A percentile compares a stretch with the other conserved stretches of the same genome.
These are phyloP conservation scores for Hyposoter didymator DNA, from an alignment of 2,888 invertebrate species.

Conservation along the genomic window DNA sequence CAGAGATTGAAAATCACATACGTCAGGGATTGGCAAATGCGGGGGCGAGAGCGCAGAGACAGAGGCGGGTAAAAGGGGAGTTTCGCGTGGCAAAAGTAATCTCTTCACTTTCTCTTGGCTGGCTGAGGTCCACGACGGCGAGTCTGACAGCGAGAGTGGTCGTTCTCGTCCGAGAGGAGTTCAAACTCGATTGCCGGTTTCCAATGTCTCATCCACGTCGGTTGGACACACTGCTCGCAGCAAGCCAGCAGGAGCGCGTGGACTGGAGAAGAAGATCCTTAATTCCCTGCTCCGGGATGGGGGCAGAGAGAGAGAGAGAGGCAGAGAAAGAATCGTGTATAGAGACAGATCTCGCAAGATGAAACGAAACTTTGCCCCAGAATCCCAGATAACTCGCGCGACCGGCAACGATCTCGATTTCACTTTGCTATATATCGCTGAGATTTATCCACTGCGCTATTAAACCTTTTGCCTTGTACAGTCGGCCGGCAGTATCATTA, in stretches of 20 bases:
- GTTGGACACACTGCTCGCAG: slow-evolving; percentile 37
- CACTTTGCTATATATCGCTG: slow-evolving; percentile 57
- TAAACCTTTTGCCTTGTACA: background rate
- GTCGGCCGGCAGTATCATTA: slow-evolving; percentile 21
- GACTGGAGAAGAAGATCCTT: slow-evolving; percentile 51
- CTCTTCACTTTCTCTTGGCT: slow-evolving; percentile 70
- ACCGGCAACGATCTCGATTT: slow-evolving; percentile 68
- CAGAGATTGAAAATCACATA: background rate
- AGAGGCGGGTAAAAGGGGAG: slow-evolving; percentile 48
- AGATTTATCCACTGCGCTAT: background rate
- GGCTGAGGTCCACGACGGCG: slow-evolving; percentile 56
- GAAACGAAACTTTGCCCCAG: slow-evolving; percentile 68
- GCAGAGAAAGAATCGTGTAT: background rate
- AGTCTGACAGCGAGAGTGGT: slow-evolving; percentile 77
- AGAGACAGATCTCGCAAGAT: slow-evolving; percentile 16
- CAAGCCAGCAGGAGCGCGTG: slow-evolving; percentile 24
- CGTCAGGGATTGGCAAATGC: slow-evolving; percentile 18
- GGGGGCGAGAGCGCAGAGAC: slow-evolving; percentile 39
- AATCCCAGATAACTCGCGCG: slow-evolving; percentile 68
- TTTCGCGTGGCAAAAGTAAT: slow-evolving; percentile 63
- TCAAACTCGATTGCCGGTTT: slow-evolving; percentile 49
- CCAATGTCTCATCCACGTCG: slow-evolving; percentile 45
- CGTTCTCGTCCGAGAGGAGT: slow-evolving; percentile 66
- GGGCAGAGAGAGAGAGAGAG: slow-evolving; percentile 11
- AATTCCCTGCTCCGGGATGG: background rate